Evolutionary conservation across 2,888 invertebrate genomes (phyloP), one percentile per base, ranked within the genome.

Genomic region (Bimastos eiseni): DNA sequence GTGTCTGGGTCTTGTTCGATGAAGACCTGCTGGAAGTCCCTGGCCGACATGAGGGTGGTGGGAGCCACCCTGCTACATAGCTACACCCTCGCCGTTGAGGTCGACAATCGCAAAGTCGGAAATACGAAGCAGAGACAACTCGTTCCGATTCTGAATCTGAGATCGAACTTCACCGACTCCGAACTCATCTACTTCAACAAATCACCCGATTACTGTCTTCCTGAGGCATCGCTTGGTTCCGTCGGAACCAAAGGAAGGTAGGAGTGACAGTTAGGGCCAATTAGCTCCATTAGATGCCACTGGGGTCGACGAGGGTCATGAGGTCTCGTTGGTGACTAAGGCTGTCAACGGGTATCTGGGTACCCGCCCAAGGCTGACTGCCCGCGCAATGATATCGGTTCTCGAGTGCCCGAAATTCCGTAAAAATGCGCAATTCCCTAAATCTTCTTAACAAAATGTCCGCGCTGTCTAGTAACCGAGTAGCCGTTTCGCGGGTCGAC

Each of bases 1-100:
- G 98, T 99, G 91, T 98, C 98, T 90, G 99, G 99, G 0, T 98
- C 98, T 91, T 99, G 99, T 95, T 97, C 98, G 15, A 97, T 98
- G 96, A 97, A 97, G 95, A 99, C 99, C n/a, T 99, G 99, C 95
- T 99, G 99, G 98, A 97, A 97, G 94, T 97, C 98, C 36, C 96
- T 98, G 93, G 98, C 98, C 37, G 92, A 92, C 83, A 55, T 93
- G 83, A 90, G 91, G 70, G 88, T 89, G 19, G 90, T 93, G 8
- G 93, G 92, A 17, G 55, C 55, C 15, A 55, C 44, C 0, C 70
- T 91, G 37, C 49, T 89, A 37, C 24, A 89, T 30, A 49, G 84
- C 38, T 91, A 91, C 55, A 41, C 90, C 17, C n/a, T 37, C 17
- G 91, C 91, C 19, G 91, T 91, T 33, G 90, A 91, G 83, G 91